Conservation (phyloP, 2,797 vertebrate species). For the Cossypha dichroa region DNA sequence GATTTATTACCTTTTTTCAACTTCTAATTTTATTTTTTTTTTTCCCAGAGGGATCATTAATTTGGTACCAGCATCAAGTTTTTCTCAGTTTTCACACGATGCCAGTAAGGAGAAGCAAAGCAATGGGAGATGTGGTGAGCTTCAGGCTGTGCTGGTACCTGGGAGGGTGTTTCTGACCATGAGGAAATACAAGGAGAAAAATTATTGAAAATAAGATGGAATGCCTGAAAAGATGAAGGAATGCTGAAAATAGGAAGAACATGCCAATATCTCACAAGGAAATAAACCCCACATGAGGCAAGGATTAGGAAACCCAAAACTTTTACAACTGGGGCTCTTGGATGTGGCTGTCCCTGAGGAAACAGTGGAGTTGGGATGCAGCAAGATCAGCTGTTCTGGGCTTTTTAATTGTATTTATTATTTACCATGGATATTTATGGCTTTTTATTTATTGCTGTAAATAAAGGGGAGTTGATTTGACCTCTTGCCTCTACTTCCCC, state of each 20-base stretch:
- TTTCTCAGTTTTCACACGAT: neutral
- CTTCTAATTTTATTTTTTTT: neutral
- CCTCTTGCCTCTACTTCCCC: neutral
- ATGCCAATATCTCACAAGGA: neutral
- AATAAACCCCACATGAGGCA: neutral
- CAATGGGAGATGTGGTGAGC: neutral
- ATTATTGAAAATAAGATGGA: neutral
- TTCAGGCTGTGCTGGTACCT: neutral
- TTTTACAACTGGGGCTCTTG: neutral
- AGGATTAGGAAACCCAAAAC: neutral
- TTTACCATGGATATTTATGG: neutral
- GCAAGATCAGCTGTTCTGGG: neutral
- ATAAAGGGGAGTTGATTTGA: neutral
- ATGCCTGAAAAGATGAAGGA: neutral
- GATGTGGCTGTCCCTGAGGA: neutral
- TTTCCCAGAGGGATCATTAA: neutral
- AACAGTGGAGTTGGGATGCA: neutral
- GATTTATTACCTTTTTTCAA: neutral
- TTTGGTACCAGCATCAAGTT: neutral
- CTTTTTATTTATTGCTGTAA: neutral
- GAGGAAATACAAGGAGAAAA: neutral
- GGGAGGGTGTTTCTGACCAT: accelerated
- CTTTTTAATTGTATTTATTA: neutral
- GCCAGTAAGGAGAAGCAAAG: neutral
- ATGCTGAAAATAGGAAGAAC: neutral